A percentile compares a stretch with the other conserved stretches of the same genome.
Conservation (phyloP, 2,113 vertebrate genomes). For the Hemibagrus wyckioides region DNA sequence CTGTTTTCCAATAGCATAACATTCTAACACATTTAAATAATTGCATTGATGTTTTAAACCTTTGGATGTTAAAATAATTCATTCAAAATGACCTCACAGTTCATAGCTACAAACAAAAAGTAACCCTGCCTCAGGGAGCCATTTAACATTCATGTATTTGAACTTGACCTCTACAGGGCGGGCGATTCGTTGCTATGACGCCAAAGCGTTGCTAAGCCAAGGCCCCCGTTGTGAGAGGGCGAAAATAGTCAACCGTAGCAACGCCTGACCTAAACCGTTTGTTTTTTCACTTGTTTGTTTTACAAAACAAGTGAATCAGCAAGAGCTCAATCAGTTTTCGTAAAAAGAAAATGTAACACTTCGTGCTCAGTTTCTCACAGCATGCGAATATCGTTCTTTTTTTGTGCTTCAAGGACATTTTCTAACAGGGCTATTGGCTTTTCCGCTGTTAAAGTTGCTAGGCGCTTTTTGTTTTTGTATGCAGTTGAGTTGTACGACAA, state of each 20-base stretch:
- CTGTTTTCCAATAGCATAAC: no score
- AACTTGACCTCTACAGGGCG: slow-evolving; percentile 8
- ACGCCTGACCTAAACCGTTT: slow-evolving; percentile 44
- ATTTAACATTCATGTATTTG: not conserved
- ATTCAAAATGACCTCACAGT: not conserved
- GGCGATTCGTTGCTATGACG: slow-evolving; percentile 45
- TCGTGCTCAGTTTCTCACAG: slow-evolving; percentile 35
- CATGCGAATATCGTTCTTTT: slow-evolving; percentile 6
- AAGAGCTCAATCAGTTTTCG: not conserved
- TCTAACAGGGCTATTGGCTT: slow-evolving; percentile 17
- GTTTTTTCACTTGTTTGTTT: not conserved
- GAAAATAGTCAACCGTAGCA: slow-evolving; percentile 17
- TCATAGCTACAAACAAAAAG: not conserved
- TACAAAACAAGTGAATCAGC: not conserved
- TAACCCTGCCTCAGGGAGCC: not conserved
- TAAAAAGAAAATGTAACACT: not conserved
- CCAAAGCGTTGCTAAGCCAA: slow-evolving; percentile 42
- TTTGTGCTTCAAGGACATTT: not conserved
- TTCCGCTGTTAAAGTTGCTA: slow-evolving; percentile 49
- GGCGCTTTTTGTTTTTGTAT: slow-evolving; percentile 55
- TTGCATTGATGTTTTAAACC: not conserved
- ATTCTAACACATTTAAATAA: not conserved
- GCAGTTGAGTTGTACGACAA: not conserved
- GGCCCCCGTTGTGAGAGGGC: slow-evolving; percentile 8
- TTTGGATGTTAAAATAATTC: not conserved